Evolutionary conservation across 1,140 invertebrate genomes (phyloP), one percentile per base, ranked within the genome.

Genomic region (Heliconius himera): DNA sequence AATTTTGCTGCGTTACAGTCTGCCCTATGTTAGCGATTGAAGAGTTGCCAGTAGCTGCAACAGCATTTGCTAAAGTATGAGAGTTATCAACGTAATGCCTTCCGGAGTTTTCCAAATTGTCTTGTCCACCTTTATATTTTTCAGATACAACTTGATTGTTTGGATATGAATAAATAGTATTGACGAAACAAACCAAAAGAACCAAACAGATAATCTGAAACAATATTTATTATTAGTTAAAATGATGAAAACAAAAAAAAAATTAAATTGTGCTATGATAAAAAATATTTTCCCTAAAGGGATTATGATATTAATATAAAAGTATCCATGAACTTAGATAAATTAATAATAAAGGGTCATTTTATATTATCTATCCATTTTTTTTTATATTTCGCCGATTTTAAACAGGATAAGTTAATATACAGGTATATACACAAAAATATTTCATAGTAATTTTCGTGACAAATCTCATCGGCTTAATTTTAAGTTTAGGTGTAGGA

Each of bases 31-130:
- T 66, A 29, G 29, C 3, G 26, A 66, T 13, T 5, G 3, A 11
- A 4, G 22, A 26, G 60, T 29, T 66, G 22, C 29, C 13, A 26
- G 0, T 66, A 1, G 54, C 54, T 22, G n/a, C 8, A 22, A 60
- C n/a, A 22, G 54, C 22, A 66, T 66, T 66, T 66, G 60, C 22
- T 26, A 13, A 4, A 26, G 60, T 26, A 29, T 66, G 22, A n/a
- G 54, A 60, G 20, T 60, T 60, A 60, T 60, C 54, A 11, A 60
- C 54, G n/a, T 60, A 60, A 60, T 60, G 54, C 54, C n/a, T 60
- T 66, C 60, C 22, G 29, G 60, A 26, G 5, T 66, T 66, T 60
- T 60, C 54, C 60, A 66, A 66, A 66, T 66, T 66, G 2, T 3
- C 26, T 18, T 66, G 60, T 26, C 4, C 3, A 5, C 22, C 60